Evolutionary conservation across 2,113 vertebrate genomes (phyloP), one percentile per base, ranked within the genome.

Genomic region (Aplodontia rufa): DNA sequence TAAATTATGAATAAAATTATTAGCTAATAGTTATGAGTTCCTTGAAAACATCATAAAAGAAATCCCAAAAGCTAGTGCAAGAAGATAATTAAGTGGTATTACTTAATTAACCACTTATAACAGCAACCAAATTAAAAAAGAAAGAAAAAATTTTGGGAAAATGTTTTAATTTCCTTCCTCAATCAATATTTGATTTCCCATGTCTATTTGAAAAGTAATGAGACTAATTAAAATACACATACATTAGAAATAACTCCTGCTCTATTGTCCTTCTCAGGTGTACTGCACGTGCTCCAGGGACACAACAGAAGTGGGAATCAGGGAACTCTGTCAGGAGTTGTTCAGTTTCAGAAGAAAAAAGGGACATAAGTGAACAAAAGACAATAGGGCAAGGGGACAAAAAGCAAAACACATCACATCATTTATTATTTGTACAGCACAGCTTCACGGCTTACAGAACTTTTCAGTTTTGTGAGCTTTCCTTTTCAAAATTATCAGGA

Each of bases 311-410:
- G 13, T 68, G 5, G 58, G 11, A 64, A 32, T 19, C 24, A 40
- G 24, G 30, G 8, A 35, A 13, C 26, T 55, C 35, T 87, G 32
- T 26, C 3, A 47, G 16, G 62, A 74, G 11, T 60, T 64, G 40
- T 53, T 97, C n/a, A 12, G 20, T 62, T 79, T 90, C 32, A 91
- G 47, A 87, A 84, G 35, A 85, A 83, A 40, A 47, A 87, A 76
- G 40, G 53, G 20, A 1, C 47, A 81, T 11, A 37, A 17, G 51
- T 90, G 37, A 28, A 49, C 4, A 42, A 42, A 85, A 1, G 8
- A 80, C 60, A 84, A 69, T 49, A 17, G 4, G 20, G 22, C 60
- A 90, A 83, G 32, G 42, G 19, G 19, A 53, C 51, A 85, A n/a
- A 79, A 51, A 87, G 37, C 42, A 58, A 85, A 51, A n/a, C 6